phyloP scores from a whole-genome alignment of 2,113 vertebrate species.

The Herpetotheres cachinnans region DNA sequence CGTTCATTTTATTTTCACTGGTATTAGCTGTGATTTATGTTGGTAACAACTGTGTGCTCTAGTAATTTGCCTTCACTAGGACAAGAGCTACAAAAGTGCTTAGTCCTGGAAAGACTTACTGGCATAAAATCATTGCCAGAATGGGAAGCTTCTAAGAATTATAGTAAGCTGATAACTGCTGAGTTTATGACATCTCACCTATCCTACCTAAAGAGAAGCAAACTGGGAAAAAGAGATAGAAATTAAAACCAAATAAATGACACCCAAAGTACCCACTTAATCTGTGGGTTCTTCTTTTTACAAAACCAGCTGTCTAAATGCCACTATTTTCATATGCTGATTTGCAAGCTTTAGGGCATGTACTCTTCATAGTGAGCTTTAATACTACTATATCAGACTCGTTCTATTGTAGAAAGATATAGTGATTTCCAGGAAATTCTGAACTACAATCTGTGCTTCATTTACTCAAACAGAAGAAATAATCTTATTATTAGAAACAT shows the following conservation, averaged over 20 bases:
- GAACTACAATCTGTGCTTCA: neutral
- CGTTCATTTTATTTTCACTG: neutral
- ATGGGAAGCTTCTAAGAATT: neutral
- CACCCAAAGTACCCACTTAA: neutral
- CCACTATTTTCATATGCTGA: neutral
- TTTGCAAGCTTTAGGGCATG: neutral
- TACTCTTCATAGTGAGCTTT: neutral
- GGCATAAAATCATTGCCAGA: neutral
- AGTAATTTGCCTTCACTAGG: neutral
- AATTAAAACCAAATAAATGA: neutral
- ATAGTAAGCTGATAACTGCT: neutral
- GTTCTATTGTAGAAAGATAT: neutral
- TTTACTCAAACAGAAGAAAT: neutral
- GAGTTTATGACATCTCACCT: neutral
- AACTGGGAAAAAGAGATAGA: neutral
- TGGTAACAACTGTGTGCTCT: neutral
- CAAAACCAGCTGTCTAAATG: neutral
- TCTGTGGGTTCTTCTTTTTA: neutral
- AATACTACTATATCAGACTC: neutral
- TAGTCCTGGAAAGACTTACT: neutral
- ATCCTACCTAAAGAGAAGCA: neutral
- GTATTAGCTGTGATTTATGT: neutral
- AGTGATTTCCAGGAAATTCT: neutral
- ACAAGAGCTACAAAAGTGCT: neutral
- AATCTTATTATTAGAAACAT: neutral